Evolutionary conservation across 2,888 invertebrate species (phyloP), one percentile per base, ranked within the genome.

Genomic region (Drosophila planitibia): DNA sequence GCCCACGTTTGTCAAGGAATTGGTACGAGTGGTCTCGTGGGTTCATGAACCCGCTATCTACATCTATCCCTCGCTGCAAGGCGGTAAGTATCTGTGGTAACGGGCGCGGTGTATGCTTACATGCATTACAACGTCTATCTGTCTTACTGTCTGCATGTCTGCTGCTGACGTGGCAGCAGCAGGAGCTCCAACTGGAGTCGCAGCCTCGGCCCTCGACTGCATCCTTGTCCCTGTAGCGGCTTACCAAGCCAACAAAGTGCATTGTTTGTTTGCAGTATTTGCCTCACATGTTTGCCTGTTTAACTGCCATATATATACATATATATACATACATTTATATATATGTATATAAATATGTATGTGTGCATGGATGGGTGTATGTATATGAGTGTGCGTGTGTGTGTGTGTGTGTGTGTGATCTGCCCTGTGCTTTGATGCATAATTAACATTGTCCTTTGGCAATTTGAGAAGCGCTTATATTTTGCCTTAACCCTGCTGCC

Each of bases 11-110:
- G 96, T 96, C 85, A 96, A 95, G 93, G 96, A 96, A 94, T 94
- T 96, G 93, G 96, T 96, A 84, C 94, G 96, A 91, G 96, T 96
- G 80, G 96, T 96, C 86, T 96, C 96, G 69, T 96, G 96, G 96
- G 94, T 96, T 82, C 96, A 96, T 93, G 96, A 96, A 92, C 96
- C 96, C 70, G 95, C 95, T 79, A 95, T 96, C 93, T 96, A 95
- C 93, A 96, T 96, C 87, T 96, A 96, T 92, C 96, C 96, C 81
- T 96, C 96, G 72, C 93, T 96, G 70, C 96, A 96, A 95, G 96
- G 96, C 94, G 96, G 96, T 96, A 94, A 94, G 95, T 93, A 75
- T 69, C 44, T 61, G 55, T 39, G 61, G n/a, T 28, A 28, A 28
- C 25, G 49, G 37, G 52, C 52, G 35, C 61, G 51, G 49, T 41